phyloP scores from a whole-genome alignment of 2,888 invertebrate genomes.

The Girardia tigrina region DNA sequence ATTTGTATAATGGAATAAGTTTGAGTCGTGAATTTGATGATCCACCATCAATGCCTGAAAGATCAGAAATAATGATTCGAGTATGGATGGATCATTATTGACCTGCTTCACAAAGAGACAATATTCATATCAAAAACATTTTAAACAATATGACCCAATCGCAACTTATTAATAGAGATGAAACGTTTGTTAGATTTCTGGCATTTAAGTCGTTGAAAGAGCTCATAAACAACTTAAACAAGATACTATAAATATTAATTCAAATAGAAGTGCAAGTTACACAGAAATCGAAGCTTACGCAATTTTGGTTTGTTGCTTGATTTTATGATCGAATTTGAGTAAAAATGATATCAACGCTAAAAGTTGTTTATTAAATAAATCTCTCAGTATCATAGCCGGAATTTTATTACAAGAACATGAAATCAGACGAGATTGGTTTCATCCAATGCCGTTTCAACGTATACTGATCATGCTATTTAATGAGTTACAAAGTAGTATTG shows the following conservation, averaged over 20 bases:
- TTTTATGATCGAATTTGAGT: conserved; percentile 56
- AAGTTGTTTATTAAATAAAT: conserved; percentile 73
- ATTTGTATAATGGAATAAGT: conserved; percentile 62
- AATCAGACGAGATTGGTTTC: conserved; percentile 71
- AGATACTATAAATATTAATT: not conserved
- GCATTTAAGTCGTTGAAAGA: conserved; percentile 52
- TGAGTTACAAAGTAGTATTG: conserved; percentile 64
- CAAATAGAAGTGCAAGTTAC: conserved; percentile 56
- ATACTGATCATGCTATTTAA: conserved; percentile 88
- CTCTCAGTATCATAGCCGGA: conserved; percentile 79
- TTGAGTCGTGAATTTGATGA: conserved; percentile 75
- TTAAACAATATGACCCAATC: conserved; percentile 71
- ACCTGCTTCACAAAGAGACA: conserved; percentile 65
- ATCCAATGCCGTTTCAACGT: conserved; percentile 90
- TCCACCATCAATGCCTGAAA: conserved; percentile 60
- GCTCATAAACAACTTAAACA: conserved; percentile 25
- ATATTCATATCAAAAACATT: conserved; percentile 41
- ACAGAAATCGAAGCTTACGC: conserved; percentile 87
- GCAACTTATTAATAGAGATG: conserved; percentile 88
- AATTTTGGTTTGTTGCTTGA: conserved; percentile 76
- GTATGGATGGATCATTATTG: conserved; percentile 89
- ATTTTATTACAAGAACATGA: conserved; percentile 91
- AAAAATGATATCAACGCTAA: conserved; percentile 19
- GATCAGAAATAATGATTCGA: conserved; percentile 65
- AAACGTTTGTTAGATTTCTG: conserved; percentile 88